Percentiles rank a stretch among this genome's conserved stretches.
Conservation (phyloP, 2,113 vertebrate species). For the Pygoscelis antarcticus region DNA sequence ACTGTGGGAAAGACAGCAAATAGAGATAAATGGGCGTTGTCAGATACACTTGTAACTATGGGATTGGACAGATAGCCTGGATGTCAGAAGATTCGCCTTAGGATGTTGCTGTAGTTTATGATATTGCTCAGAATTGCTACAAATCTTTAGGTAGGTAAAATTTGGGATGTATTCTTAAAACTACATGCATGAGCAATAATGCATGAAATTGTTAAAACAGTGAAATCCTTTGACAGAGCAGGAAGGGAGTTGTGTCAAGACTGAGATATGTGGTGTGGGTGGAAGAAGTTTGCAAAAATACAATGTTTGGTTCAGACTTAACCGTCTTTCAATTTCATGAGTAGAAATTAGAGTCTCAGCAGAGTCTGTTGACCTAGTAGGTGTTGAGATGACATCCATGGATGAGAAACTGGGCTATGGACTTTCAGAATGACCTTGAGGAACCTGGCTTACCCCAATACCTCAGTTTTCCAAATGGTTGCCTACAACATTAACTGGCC, state of each 20-base stretch:
- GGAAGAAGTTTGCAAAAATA: not conserved
- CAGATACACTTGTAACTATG: not conserved
- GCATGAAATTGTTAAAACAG: not conserved
- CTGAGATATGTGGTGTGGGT: not conserved
- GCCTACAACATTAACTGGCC: not conserved
- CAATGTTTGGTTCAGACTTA: not conserved
- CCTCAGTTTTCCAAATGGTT: not conserved
- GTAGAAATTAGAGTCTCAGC: not conserved
- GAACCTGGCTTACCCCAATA: not conserved
- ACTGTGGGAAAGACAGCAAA: not conserved
- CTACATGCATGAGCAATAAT: not conserved
- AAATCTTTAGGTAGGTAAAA: not conserved
- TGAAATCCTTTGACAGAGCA: not conserved
- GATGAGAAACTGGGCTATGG: not conserved
- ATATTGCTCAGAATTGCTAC: not conserved
- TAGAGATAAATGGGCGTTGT: not conserved
- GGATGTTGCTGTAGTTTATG: not conserved
- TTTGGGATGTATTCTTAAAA: not conserved
- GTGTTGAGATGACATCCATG: not conserved
- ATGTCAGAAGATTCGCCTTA: not conserved
- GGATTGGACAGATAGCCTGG: not conserved
- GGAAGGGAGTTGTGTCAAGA: not conserved
- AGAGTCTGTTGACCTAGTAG: not conserved
- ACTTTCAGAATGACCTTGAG: not conserved
- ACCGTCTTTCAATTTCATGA: not conserved